Percentiles rank a stretch among this genome's conserved stretches.
Evolutionary conservation across 2,888 invertebrate genomes (phyloP).

Genomic region (Fissipunctia ypsillon): DNA sequence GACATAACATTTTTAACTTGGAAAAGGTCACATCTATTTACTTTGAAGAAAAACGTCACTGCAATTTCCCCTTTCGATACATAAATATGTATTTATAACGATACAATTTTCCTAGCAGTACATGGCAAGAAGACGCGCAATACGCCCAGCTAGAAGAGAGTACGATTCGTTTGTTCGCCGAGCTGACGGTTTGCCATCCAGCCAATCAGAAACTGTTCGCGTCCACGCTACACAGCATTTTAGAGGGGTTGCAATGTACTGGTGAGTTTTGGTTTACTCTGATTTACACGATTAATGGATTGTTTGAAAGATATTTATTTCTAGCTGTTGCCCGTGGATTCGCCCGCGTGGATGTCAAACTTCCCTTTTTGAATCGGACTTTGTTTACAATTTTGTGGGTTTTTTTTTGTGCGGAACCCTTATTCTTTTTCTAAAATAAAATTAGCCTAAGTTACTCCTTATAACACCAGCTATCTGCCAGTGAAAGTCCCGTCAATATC

Average conservation of each 20-base stretch:
- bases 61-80: background rate
- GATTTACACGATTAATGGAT: no score
- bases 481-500: no score
- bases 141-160: conserved; percentile 93
- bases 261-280: conserved; percentile 71
- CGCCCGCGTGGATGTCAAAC: no score
- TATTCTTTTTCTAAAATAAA: no score
- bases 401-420: no score
- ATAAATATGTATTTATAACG: conserved; percentile 43
- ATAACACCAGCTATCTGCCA: no score
- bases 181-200: conserved; percentile 96
- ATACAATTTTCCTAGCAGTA: conserved; percentile 67
- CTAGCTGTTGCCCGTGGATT: no score
- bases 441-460: no score
- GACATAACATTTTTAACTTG: background rate
- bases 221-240: conserved; percentile 94
- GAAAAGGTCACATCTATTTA: background rate
- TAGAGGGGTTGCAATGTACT: conserved; percentile 90
- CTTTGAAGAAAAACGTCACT: background rate
- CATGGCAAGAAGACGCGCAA: conserved; percentile 85
- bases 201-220: conserved; percentile 96
- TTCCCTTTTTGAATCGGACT: no score
- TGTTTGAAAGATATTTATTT: background rate
- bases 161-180: conserved; percentile 95
- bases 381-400: no score